Evolutionary conservation across 2,888 invertebrate genomes (phyloP), one percentile per base, ranked within the genome.

Genomic region (Catocala fraxini): DNA sequence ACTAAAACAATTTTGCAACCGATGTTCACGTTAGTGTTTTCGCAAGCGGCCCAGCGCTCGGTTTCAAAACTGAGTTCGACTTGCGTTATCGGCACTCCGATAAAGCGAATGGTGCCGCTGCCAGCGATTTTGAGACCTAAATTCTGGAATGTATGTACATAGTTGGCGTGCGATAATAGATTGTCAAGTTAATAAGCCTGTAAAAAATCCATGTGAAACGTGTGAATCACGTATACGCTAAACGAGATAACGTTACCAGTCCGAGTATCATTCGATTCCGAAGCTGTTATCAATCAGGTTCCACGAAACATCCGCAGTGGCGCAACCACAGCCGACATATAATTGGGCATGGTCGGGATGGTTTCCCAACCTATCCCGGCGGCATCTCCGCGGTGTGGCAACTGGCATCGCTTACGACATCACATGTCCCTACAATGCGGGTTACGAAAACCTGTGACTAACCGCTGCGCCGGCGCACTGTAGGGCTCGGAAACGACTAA

Each of bases 1-100:
- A 92, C 90, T 92, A 92, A 92, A 93, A 91, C 89, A 91, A 93
- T 93, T 94, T 93, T 90, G 93, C 92, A 93, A 93, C 87, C 91
- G 91, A 93, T 93, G 92, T 91, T 93, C 94, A 93, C 93, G 94
- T 94, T 94, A 92, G 92, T 83, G 90, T 94, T 94, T 94, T 94
- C 94, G 94, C 94, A 94, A 94, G 93, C 92, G 87, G 92, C 93
- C 91, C 92, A 92, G 85, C 89, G 89, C 89, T 88, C 87, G 85
- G 90, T 93, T 93, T 93, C 93, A 92, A 93, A 93, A 93, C 89
- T 79, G 79, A 87, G 90, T 89, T 90, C 90, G 89, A 89, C 92
- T 92, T 91, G 89, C 92, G 91, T 92, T 94, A 94, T 94, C 93
- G 91, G 87, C 77, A 77, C 87, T 88, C 89, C 90, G 93, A 93